Evolutionary conservation across 2,797 vertebrate genomes (phyloP).

Genomic region (Poeciliopsis turneri): DNA sequence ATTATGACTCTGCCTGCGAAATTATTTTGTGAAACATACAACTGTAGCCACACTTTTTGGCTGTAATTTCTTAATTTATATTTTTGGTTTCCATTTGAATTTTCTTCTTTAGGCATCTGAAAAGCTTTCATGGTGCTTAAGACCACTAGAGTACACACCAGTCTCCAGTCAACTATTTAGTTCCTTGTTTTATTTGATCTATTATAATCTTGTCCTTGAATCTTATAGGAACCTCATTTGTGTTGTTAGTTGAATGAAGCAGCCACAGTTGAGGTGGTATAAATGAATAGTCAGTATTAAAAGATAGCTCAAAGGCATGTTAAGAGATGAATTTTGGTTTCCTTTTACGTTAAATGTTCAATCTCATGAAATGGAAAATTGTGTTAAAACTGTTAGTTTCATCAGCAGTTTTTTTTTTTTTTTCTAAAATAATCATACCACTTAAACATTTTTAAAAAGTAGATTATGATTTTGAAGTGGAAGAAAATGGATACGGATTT

Average conservation of each 20-base stretch:
- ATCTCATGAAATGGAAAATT: slow-evolving; percentile 16
- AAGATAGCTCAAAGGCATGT: slow-evolving; percentile 50
- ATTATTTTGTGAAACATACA: slow-evolving; percentile 11
- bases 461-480: not conserved
- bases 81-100: slow-evolving; percentile 59
- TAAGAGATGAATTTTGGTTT: slow-evolving; percentile 38
- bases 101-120: slow-evolving; percentile 55
- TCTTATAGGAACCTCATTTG: slow-evolving; percentile 68
- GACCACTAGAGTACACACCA: not conserved
- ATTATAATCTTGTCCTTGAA: slow-evolving; percentile 74
- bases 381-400: not conserved
- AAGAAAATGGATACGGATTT: not conserved
- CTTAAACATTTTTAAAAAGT: not conserved
- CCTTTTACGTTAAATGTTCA: slow-evolving; percentile 15
- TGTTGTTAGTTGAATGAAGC: slow-evolving; percentile 67
- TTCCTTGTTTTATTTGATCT: slow-evolving; percentile 49
- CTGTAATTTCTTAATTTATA: slow-evolving; percentile 59
- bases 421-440: not conserved
- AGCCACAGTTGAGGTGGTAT: slow-evolving; percentile 55
- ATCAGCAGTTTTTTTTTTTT: not conserved
- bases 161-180: slow-evolving; percentile 33
- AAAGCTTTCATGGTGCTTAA: slow-evolving; percentile 35
- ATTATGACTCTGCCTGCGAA: slow-evolving; percentile 41
- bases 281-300: slow-evolving; percentile 77
- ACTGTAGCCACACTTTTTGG: slow-evolving; percentile 8